These are phyloP conservation scores for Nipponacmea schrenckii DNA, from an alignment of 2,888 invertebrate species.

Conservation along the genomic window DNA sequence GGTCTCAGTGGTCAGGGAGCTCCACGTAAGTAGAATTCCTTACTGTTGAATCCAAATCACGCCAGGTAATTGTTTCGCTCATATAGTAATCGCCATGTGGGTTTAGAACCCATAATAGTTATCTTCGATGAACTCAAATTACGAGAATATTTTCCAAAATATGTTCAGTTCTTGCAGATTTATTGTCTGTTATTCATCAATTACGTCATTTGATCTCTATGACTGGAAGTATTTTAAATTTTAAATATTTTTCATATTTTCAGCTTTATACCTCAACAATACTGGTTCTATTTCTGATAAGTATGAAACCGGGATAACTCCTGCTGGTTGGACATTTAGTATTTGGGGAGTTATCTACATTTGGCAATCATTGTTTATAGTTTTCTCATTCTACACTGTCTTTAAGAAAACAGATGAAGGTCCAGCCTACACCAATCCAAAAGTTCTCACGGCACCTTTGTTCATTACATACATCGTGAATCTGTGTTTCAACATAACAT, in stretches of 20 bases:
- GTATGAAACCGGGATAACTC: constrained; percentile 21
- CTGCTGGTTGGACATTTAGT: constrained; percentile 61
- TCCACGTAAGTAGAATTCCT: background rate
- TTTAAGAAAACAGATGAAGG: constrained; percentile 49
- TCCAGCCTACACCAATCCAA: constrained; percentile 49
- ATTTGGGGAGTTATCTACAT: constrained; percentile 58
- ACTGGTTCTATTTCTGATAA: background rate
- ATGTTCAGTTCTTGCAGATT: too few species aligned
- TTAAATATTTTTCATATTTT: background rate
- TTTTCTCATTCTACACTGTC: constrained; percentile 51
- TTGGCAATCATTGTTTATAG: constrained; percentile 56
- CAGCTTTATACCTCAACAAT: background rate
- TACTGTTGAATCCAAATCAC: too few species aligned
- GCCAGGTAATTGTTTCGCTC: too few species aligned
- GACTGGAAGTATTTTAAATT: too few species aligned
- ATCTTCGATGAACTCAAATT: too few species aligned
- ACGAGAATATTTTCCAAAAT: too few species aligned
- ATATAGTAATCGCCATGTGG: too few species aligned
- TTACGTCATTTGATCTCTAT: too few species aligned
- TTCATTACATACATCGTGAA: constrained; percentile 45
- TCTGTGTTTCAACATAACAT: constrained; percentile 48
- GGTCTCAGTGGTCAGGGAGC: background rate
- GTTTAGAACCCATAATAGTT: too few species aligned
- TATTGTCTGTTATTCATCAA: too few species aligned
- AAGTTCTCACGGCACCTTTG: constrained; percentile 46